Base-by-base conservation (phyloP, 2,888 invertebrate species). In the Trilocha varians region DNA sequence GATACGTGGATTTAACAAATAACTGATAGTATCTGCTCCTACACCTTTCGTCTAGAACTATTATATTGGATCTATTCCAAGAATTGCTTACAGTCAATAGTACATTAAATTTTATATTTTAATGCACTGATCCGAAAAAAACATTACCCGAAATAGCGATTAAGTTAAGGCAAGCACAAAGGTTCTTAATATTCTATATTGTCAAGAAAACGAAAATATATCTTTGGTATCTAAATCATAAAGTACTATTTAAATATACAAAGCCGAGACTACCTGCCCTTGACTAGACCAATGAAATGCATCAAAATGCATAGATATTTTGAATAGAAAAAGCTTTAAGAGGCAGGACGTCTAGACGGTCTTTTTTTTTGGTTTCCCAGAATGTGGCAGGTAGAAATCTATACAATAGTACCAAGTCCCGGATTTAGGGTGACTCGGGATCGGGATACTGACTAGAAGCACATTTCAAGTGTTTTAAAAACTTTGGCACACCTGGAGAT, bases 301-400 rank as follows among this genome's bases (percentile, higher is more conserved):
- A 70, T 71, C 66, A 63, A 65, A 69, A 62, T 65, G 57, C 60
- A 73, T 70, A 82, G 83, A 78, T 71, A 56, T 66, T 73, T 71
- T 62, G 64, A 71, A 72, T 74, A 77, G 75, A 78, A 78, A 76
- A 69, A 69, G 61, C 68, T 69, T 78, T 68, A 67, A 72, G 71
- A 74, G 71, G 70, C 80, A 84, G 82, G 79, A 75, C 74, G 82
- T 83, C 84, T 84, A 84, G 84, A 83, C 78, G 54, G 67, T 61
- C 52, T 64, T 78, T 78, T 65, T 70, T 74, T 60, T 25, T 25
- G 8, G 57, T 49, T 78, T 79, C 76, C 58, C 67, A 70, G 76
- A 76, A 78, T 41, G 57, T 42, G 41, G 70, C 84, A 84, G 84
- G 84, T 84, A 84, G 65, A 68, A 56, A 62, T 70, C 56, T 66